These are phyloP conservation scores for Mythimna impura DNA, from an alignment of 2,888 invertebrate genomes.

Conservation along the genomic window DNA sequence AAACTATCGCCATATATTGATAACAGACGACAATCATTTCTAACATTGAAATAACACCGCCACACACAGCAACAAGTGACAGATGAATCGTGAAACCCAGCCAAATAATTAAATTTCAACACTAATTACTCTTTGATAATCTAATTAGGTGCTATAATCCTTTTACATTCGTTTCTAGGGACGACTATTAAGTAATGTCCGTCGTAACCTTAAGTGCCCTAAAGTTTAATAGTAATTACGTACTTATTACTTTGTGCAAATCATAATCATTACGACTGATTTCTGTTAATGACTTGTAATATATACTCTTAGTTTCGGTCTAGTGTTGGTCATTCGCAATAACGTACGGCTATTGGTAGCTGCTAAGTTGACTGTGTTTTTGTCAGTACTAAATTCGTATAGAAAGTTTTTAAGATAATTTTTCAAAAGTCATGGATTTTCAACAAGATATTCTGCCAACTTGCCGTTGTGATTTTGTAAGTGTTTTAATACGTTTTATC, in stretches of 20 bases:
- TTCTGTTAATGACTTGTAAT: constrained; percentile 34
- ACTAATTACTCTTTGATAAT: constrained; percentile 36
- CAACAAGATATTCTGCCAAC: too few relatives aligned
- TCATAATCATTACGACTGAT: constrained; percentile 12
- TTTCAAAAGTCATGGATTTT: constrained; percentile 15
- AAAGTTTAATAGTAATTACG: neutral
- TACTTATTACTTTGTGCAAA: neutral
- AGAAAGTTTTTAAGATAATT: neutral
- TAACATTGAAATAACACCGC: too few relatives aligned
- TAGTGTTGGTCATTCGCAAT: constrained; percentile 14
- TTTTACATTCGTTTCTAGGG: constrained; percentile 4
- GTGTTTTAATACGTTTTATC: constrained; percentile 15
- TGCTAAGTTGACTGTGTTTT: neutral
- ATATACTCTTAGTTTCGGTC: neutral
- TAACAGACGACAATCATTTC: too few relatives aligned
- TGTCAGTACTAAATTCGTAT: too few relatives aligned
- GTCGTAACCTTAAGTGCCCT: neutral
- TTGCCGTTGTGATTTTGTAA: constrained; percentile 61
- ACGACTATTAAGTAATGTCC: constrained; percentile 17
- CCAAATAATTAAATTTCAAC: neutral
- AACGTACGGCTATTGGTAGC: neutral
- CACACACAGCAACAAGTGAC: too few relatives aligned
- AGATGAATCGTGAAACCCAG: too few relatives aligned
- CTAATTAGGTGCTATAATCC: neutral
- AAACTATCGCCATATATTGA: too few relatives aligned